phyloP scores from a whole-genome alignment of 2,113 vertebrate genomes.

The Hyperopisus bebe region DNA sequence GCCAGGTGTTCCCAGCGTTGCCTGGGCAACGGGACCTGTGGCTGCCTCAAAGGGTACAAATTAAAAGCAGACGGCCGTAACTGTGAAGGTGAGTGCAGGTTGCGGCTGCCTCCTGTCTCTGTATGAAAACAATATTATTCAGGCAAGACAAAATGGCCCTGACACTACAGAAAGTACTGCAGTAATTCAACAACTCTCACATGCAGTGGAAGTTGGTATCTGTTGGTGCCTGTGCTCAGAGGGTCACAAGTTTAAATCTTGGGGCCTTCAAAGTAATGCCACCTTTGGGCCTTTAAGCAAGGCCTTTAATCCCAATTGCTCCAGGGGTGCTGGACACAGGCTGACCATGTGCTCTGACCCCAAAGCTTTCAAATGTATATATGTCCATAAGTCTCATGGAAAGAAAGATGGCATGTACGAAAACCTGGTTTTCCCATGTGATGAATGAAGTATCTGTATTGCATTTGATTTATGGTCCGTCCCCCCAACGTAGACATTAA shows the following conservation, averaged over 20 bases:
- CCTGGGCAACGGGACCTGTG: slow-evolving; percentile 72
- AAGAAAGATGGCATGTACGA: not conserved
- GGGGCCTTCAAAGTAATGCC: not conserved
- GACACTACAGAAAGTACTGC: not conserved
- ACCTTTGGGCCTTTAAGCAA: not conserved
- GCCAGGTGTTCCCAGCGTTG: slow-evolving; percentile 79
- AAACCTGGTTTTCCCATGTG: not conserved
- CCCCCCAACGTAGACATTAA: slow-evolving; percentile 57
- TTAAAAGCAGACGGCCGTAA: slow-evolving; percentile 76
- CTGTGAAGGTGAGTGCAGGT: slow-evolving; percentile 74
- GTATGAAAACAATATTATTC: not conserved
- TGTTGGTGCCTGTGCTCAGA: not conserved
- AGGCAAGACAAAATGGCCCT: not conserved
- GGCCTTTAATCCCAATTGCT: not conserved
- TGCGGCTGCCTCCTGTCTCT: not conserved
- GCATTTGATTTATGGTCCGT: not conserved
- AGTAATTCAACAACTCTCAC: not conserved
- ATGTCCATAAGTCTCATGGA: not conserved
- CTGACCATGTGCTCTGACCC: not conserved
- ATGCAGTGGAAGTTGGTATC: not conserved
- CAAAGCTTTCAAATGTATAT: not conserved
- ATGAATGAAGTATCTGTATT: not conserved
- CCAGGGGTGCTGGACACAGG: not conserved
- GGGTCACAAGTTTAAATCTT: not conserved
- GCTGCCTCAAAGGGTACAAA: slow-evolving; percentile 83